phyloP scores from a whole-genome alignment of 1,140 invertebrate genomes.

The Oscheius sp. region DNA sequence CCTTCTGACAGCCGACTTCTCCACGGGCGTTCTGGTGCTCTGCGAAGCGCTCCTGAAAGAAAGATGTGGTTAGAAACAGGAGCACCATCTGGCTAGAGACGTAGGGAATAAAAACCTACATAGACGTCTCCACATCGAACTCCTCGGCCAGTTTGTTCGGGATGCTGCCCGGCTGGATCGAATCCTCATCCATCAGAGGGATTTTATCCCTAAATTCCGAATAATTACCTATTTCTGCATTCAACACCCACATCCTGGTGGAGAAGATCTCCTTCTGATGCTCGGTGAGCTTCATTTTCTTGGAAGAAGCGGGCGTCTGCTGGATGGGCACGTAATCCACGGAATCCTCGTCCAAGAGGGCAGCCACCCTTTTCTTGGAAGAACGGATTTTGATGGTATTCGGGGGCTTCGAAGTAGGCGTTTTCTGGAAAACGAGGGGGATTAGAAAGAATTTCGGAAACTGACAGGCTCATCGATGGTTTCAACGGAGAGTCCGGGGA shows the following conservation, averaged over 20 bases:
- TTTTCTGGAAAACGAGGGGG: too few relatives aligned
- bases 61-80: too few relatives aligned
- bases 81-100: too few relatives aligned
- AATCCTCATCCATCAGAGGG: neutral
- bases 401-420: neutral
- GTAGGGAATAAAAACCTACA: too few relatives aligned
- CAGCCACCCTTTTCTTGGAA: neutral
- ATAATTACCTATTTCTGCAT: neutral
- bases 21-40: too few relatives aligned
- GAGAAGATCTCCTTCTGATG: slow-evolving; percentile 1
- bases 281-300: neutral
- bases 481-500: neutral
- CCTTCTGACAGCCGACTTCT: too few relatives aligned
- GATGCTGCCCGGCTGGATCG: too few relatives aligned
- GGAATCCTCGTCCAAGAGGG: neutral
- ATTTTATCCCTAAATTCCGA: neutral
- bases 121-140: too few relatives aligned
- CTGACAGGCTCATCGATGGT: too few relatives aligned
- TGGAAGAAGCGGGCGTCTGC: neutral
- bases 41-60: too few relatives aligned
- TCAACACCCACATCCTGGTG: neutral
- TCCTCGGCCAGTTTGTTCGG: too few relatives aligned
- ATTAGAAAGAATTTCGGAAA: too few relatives aligned
- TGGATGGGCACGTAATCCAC: neutral
- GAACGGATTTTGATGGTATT: neutral